These are phyloP conservation scores for Grus americana DNA, from an alignment of 2,113 vertebrate species.

Conservation along the genomic window DNA sequence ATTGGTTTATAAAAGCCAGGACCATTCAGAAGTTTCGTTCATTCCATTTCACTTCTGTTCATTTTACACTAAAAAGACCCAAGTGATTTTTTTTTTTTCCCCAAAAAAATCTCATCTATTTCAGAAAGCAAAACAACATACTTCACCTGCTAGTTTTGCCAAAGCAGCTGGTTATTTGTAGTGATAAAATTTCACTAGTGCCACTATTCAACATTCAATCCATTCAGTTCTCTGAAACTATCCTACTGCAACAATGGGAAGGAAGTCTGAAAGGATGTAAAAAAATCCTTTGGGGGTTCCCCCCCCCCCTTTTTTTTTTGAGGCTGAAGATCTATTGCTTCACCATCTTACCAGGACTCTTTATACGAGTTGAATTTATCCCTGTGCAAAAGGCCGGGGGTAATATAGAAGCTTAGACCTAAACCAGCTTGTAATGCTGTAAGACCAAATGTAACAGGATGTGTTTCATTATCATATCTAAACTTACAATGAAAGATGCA, in stretches of 20 bases:
- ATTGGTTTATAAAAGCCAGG: neutral
- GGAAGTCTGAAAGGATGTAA: neutral
- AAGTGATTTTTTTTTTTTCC: neutral
- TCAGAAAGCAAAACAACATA: neutral
- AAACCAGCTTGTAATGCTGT: neutral
- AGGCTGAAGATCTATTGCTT: neutral
- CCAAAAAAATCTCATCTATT: neutral
- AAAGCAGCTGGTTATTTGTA: neutral
- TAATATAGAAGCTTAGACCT: neutral
- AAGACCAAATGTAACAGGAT: neutral
- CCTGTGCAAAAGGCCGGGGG: neutral
- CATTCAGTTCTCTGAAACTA: neutral
- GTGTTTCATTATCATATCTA: neutral
- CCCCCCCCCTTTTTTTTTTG: neutral
- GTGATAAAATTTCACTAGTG: neutral
- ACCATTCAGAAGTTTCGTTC: neutral
- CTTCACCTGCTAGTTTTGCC: neutral
- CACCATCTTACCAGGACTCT: neutral
- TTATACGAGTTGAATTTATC: neutral
- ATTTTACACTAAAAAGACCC: neutral
- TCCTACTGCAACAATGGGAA: neutral
- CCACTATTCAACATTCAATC: neutral
- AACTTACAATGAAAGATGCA: neutral
- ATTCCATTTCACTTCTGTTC: neutral
- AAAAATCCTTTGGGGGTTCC: neutral